These are phyloP conservation scores for Phaedon cochleariae DNA, from an alignment of 2,888 invertebrate species.

Conservation along the genomic window DNA sequence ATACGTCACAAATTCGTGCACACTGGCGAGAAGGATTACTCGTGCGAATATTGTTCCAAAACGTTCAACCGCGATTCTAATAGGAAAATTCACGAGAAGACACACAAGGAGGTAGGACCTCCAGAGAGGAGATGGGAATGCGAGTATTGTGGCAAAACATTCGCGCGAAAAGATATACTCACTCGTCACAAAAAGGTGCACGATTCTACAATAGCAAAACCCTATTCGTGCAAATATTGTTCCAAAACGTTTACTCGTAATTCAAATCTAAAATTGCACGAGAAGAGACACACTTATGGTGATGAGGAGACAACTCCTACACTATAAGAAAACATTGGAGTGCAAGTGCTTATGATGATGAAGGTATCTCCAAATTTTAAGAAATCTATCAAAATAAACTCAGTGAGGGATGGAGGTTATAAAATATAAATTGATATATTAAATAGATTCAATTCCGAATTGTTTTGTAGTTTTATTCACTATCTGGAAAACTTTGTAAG, in stretches of 20 bases:
- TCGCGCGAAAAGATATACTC: constrained; percentile 47
- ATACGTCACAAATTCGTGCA: constrained; percentile 53
- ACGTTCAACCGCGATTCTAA: constrained; percentile 54
- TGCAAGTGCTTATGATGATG: too few relatives aligned
- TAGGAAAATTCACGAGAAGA: constrained; percentile 50
- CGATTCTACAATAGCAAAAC: constrained; percentile 40
- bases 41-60: constrained; percentile 51
- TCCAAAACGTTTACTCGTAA: constrained; percentile 50
- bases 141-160: constrained; percentile 48
- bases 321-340: too few relatives aligned
- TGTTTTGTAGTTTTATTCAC: too few relatives aligned
- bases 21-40: constrained; percentile 49
- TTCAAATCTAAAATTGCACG: constrained; percentile 53
- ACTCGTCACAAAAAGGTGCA: constrained; percentile 45
- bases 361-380: too few relatives aligned
- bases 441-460: too few relatives aligned
- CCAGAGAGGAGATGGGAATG: constrained; percentile 52
- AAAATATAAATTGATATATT: too few relatives aligned
- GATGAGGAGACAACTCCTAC: too few relatives aligned
- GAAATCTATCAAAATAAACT: too few relatives aligned
- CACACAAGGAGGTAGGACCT: constrained; percentile 52
- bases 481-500: too few relatives aligned
- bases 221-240: constrained; percentile 49
- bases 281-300: constrained; percentile 48
- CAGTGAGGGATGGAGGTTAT: too few relatives aligned